Evolutionary conservation across 1,140 invertebrate species (phyloP).

Genomic region (Eciton burchellii): DNA sequence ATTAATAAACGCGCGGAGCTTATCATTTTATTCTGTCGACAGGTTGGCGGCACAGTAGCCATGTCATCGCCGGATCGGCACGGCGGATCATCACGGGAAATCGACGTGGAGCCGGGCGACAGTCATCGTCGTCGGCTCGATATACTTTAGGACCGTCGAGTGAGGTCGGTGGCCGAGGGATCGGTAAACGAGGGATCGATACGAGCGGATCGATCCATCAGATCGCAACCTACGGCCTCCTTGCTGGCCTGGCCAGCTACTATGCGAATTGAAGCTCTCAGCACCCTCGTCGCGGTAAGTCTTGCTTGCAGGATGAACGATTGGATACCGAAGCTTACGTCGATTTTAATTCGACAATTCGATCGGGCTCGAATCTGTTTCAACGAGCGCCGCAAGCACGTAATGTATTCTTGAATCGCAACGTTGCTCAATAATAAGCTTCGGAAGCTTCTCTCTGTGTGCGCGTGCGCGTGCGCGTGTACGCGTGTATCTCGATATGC

Average conservation of each 20-base stretch:
- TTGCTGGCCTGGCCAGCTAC: constrained; percentile 86
- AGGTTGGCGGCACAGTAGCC: constrained; percentile 67
- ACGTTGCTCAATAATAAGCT: no score
- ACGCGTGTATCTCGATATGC: no score
- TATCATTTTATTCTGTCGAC: constrained; percentile 32
- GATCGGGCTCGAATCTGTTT: no score
- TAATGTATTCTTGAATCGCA: no score
- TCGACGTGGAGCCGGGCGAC: constrained; percentile 77
- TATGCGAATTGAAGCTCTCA: constrained; percentile 86
- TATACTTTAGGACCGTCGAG: constrained; percentile 57
- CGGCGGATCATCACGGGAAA: constrained; percentile 72
- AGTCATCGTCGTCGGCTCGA: constrained; percentile 64
- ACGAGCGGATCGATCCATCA: constrained; percentile 77
- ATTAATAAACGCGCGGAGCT: constrained; percentile 8
- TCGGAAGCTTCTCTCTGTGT: no score
- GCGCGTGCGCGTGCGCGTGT: no score
- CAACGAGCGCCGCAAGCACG: no score
- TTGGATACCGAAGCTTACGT: neutral
- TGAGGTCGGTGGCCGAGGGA: constrained; percentile 49
- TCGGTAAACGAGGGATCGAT: constrained; percentile 75
- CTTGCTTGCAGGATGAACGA: neutral
- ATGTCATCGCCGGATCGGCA: constrained; percentile 76
- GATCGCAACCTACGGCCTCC: constrained; percentile 82
- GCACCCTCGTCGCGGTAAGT: constrained; percentile 84
- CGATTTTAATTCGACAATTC: no score